Evolutionary conservation across 2,888 invertebrate species (phyloP).

Genomic region (Sepiola atlantica): DNA sequence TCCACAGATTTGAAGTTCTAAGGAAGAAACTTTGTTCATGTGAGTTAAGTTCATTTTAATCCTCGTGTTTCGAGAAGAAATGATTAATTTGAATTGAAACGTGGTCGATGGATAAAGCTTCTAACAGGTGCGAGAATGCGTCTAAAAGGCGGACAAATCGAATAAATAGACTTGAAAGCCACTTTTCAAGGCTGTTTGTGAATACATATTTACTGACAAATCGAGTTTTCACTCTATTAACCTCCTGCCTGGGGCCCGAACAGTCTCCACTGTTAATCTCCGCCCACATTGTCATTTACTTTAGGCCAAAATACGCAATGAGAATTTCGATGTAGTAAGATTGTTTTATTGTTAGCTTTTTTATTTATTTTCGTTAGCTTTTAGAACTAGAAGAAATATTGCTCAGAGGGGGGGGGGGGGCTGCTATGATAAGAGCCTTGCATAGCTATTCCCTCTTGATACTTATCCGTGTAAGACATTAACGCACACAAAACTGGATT

Average conservation of each 20-base stretch:
- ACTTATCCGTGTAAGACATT: not conserved
- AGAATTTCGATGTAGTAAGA: not conserved
- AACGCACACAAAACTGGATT: not conserved
- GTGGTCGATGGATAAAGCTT: too few species aligned
- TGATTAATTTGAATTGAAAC: too few species aligned
- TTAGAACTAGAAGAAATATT: not conserved
- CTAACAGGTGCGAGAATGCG: too few species aligned
- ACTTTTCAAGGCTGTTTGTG: not conserved
- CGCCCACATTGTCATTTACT: not conserved
- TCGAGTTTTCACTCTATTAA: not conserved
- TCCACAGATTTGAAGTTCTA: too few species aligned
- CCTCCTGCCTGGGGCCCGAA: not conserved
- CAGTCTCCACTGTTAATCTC: not conserved
- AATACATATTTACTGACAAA: not conserved
- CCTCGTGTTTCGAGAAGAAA: too few species aligned
- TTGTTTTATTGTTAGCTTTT: not conserved
- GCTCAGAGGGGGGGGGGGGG: not conserved
- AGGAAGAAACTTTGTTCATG: too few species aligned
- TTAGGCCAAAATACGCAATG: not conserved
- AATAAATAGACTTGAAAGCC: not conserved
- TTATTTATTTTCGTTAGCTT: not conserved
- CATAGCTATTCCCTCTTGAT: not conserved
- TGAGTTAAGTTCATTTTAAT: too few species aligned
- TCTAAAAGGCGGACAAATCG: not conserved
- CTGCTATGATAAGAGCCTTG: not conserved